Base-by-base conservation (phyloP, 2,113 vertebrate species). In the Microcebus griseorufus region DNA sequence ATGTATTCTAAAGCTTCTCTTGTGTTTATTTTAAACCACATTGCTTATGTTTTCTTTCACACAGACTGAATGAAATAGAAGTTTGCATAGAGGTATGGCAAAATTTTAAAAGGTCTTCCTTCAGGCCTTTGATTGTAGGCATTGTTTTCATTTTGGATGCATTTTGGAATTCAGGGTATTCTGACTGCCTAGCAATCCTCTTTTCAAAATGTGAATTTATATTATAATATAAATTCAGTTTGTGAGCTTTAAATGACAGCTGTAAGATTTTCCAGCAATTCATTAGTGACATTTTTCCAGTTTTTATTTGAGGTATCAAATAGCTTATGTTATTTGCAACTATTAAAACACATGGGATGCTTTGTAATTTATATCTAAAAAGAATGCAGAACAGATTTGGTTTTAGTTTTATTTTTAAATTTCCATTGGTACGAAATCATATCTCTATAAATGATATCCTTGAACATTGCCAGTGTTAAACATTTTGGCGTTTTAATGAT, bases 401-500 rank as follows among this genome's bases (percentile, higher is more conserved):
- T 65, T 62, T 60, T 22, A 69, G 16, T 64, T 93, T 82, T 55
- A 65, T 92, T 90, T 93, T 95, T 45, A 53, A 90, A 70, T 89
- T 95, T 75, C 42, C 32, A 62, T 65, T n/a, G 6, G 27, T 67
- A 80, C 27, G 11, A 55, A 88, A 86, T 91, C 2, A 62, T 9
- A 32, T 65, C 18, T 70, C 1, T 64, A 25, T 81, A 90, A 76
- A 69, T 93, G 11, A 2, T 55, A 14, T 1, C 51, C 23, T 72
- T 18, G 16, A 81, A 27, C 85, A 80, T 48, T 69, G 23, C 23
- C 62, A 67, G 25, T 73, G 17, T 6, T 67, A 81, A 91, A 89
- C 37, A 69, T 27, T 86, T 79, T 37, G n/a, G 79, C 86, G 45
- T 22, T 58, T 89, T 62, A 73, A 42, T 4, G 80, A 78, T 81